A percentile compares a stretch with the other conserved stretches of the same genome.
Evolutionary conservation across 2,113 vertebrate genomes (phyloP).

Genomic region (Gracilinanus agilis): DNA sequence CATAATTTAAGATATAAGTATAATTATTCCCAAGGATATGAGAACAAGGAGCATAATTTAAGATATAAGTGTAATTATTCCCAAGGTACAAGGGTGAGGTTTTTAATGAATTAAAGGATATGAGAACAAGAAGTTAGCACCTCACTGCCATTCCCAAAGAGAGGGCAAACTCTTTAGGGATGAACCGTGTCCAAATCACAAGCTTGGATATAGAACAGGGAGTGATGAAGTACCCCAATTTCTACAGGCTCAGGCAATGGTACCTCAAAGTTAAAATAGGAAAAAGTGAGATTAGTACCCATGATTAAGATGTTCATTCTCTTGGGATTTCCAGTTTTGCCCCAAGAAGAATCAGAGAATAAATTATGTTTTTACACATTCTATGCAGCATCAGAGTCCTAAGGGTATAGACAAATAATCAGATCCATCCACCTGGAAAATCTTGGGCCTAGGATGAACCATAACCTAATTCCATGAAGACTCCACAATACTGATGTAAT

Average conservation of each 20-base stretch:
- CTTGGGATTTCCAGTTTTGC: slow-evolving; percentile 23
- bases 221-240: background rate
- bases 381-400: background rate
- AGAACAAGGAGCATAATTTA: too few relatives aligned
- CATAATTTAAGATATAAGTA: too few relatives aligned
- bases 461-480: slow-evolving; percentile 49
- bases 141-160: background rate
- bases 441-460: slow-evolving; percentile 38
- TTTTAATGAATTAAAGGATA: background rate
- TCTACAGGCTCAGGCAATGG: background rate
- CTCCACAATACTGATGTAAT: slow-evolving; percentile 41
- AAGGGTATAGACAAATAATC: slow-evolving; percentile 40
- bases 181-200: background rate
- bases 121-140: background rate
- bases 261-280: background rate
- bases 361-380: background rate
- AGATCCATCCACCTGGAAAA: slow-evolving; percentile 32
- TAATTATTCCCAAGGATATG: background rate
- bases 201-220: background rate
- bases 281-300: slow-evolving; percentile 34
- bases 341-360: slow-evolving; percentile 28
- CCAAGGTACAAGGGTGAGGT: background rate
- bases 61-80: too few relatives aligned
- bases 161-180: background rate
- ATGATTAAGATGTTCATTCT: slow-evolving; percentile 19